These are phyloP conservation scores for Liposcelis brunnea DNA, from an alignment of 2,888 invertebrate genomes.

Conservation along the genomic window DNA sequence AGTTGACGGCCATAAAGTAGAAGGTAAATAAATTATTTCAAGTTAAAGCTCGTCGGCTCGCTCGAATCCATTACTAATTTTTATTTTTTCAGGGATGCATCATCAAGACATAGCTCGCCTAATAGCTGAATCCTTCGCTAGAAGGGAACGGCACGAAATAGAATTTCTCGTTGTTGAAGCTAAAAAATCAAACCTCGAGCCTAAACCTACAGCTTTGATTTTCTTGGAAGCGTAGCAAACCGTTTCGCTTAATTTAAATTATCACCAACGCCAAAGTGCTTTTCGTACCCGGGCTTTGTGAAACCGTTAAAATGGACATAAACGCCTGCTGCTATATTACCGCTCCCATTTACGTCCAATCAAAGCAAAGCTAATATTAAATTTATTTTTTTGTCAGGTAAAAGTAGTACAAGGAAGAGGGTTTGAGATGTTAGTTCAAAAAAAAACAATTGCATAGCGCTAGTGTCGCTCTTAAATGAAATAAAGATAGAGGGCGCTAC, in stretches of 20 bases:
- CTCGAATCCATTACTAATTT: neutral
- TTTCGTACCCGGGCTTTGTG: neutral
- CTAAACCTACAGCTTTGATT: conserved; percentile 77
- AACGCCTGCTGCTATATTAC: no score
- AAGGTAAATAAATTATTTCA: conserved; percentile 26
- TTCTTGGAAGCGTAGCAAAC: conserved; percentile 78
- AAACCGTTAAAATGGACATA: no score
- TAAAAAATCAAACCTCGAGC: conserved; percentile 80
- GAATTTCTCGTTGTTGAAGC: conserved; percentile 88
- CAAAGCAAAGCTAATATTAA: no score
- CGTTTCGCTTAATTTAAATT: neutral
- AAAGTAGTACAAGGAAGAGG: no score
- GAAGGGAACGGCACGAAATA: conserved; percentile 72
- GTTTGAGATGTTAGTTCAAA: no score
- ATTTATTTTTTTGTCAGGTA: no score
- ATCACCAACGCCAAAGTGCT: conserved; percentile 1
- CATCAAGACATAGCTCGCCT: conserved; percentile 83
- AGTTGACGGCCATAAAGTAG: conserved; percentile 57
- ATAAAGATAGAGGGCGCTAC: no score
- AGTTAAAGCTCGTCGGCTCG: no score
- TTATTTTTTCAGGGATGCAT: conserved; percentile 47
- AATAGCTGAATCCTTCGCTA: conserved; percentile 85
- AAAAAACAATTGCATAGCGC: no score
- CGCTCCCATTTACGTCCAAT: no score
- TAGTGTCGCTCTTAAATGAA: no score